Conservation (phyloP, 2,113 vertebrate genomes). For the Chloebia gouldiae region DNA sequence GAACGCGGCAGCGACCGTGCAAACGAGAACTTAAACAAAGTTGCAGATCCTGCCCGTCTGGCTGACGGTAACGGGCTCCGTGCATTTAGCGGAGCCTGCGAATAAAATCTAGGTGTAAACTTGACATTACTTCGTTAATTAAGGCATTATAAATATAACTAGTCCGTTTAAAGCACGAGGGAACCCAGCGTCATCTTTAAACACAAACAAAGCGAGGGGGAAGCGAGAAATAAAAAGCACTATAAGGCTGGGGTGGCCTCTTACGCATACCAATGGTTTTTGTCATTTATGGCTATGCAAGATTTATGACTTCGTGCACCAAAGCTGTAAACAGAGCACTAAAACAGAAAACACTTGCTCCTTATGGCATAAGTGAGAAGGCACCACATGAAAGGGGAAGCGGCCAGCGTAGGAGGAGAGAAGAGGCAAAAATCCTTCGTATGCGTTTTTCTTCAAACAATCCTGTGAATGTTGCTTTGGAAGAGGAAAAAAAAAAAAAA, state of each 20-base stretch:
- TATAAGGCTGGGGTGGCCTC: constrained; percentile 81
- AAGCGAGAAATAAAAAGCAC: constrained; percentile 74
- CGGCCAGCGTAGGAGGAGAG: constrained; percentile 87
- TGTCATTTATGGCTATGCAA: constrained; percentile 88
- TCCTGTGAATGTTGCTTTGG: constrained; percentile 76
- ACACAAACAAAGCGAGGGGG: constrained; percentile 77
- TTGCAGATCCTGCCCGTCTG: neutral
- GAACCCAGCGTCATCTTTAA: constrained; percentile 79
- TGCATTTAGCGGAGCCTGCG: neutral
- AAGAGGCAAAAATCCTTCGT: constrained; percentile 82
- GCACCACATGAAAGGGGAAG: constrained; percentile 79
- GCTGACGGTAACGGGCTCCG: neutral
- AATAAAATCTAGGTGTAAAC: constrained; percentile 57
- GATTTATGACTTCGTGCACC: constrained; percentile 87
- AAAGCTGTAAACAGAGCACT: constrained; percentile 88
- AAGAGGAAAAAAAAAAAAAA: neutral
- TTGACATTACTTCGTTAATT: constrained; percentile 64
- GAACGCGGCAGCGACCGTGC: neutral
- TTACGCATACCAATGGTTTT: constrained; percentile 88
- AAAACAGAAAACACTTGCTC: constrained; percentile 85
- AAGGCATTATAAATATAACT: constrained; percentile 78
- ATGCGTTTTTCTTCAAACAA: constrained; percentile 83
- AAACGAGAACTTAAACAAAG: neutral
- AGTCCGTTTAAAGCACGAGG: constrained; percentile 70
- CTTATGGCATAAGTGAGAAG: constrained; percentile 79